Base-by-base conservation (phyloP, 1,140 invertebrate genomes). In the Venustaconcha ellipsiformis region DNA sequence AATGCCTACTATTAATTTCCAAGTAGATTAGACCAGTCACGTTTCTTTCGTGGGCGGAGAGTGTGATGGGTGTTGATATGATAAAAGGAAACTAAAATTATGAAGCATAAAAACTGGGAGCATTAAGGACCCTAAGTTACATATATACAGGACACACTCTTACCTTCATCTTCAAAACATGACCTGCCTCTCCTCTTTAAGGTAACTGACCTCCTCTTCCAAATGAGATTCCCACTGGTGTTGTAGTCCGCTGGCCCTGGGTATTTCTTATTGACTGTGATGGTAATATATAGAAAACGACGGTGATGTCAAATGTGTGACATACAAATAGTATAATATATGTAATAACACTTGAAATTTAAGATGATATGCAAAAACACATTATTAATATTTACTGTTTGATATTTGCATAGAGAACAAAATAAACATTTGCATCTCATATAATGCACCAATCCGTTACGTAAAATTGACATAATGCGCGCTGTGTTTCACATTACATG, bases 221-320 rank as follows among this genome's bases (percentile, higher is more conserved):
- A 82, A 12, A 76, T 76, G 18, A 79, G 23, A 67, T 79, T 72
- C 5, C 81, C 79, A 11, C 71, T 67, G 13, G 78, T 79, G 15
- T 70, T 67, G 55, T 79, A 82, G 30, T 80, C 79, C 30, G 78
- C 69, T 17, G 81, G 81, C n/a, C 79, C 81, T 13, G 81, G 79
- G 14, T 64, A 37, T 14, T 72, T 15, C 26, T 70, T 30, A 20
- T 74, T 79, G 8, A 20, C 74, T 78, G 48, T 30, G 26, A 30
- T 30, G 2, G 2, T 30, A 30, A 30, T 56, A 65, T 60, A 63
- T 67, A 73, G 57, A 59, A 14, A 79, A 60, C 2, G 4, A 4
- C 57, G 3, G 48, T 66, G 23, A 66, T n/a, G 15, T 1, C 15
- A 20, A 15, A 66, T n/a, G 15, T 20, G 15, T n/a, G 23, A n/a